Base-by-base conservation (phyloP, 92 coral and sea anemone genomes). In the Palythoa grandis region DNA sequence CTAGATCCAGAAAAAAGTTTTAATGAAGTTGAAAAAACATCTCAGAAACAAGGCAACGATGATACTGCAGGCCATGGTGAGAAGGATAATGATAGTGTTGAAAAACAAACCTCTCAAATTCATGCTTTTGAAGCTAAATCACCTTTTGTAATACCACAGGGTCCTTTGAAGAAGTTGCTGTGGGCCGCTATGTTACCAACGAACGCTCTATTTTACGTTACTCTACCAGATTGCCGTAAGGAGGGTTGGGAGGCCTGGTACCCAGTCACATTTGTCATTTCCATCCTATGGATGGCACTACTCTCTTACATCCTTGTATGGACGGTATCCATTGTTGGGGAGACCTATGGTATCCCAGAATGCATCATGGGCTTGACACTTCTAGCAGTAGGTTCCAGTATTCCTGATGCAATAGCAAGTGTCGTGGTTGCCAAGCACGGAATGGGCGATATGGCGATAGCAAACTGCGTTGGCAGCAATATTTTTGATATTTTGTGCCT, bases 361-460 rank as follows among this genome's bases (percentile, higher is more conserved):
- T 95, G 98, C 95, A 97, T 97, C 88, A 97, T 97, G 99, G 99
- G 99, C 72, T 70, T 97, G 91, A 97, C 99, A 20, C 80, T 97
- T 8, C 91, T 97, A 70, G 99, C 99, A 48, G 97, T 98, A 15
- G 99, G 99, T 79, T 95, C 98, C 72, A 97, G 99, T 92, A 95
- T 97, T 94, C 99, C 99, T 88, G 99, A 97, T 87, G 98, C 95
- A 2, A 93, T 97, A 85, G 94, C 99, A 83, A 97, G 99, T 89
- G 93, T 97, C 14, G 94, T 97, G 8, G 98, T 95, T 73, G 95
- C 99, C 78, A 91, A 95, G 83, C 98, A 97, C 90, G 98, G 98
- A 11, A 90, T 97, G 97, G 99, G 98, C 22, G 99, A 97, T 94
- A 97, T 97, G 99, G 99, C 99, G 56, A 87, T 97, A 80, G 99